Conservation (phyloP, 1,140 invertebrate species). For the Pseudoatta argentina region DNA sequence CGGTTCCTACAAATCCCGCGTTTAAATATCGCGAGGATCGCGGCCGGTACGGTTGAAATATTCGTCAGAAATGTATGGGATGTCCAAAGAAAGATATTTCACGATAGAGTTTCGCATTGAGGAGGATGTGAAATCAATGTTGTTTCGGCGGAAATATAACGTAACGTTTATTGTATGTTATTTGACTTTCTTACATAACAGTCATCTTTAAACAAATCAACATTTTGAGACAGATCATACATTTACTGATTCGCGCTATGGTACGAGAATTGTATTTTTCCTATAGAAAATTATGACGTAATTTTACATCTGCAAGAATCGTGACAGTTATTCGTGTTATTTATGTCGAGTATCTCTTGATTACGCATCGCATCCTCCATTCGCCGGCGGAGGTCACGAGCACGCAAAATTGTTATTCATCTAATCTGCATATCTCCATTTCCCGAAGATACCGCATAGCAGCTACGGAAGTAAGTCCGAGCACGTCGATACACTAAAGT, state of each 20-base stretch:
- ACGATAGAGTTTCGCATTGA: background rate
- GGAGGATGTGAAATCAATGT: background rate
- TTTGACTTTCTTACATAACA: background rate
- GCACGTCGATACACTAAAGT: slow-evolving; percentile 51
- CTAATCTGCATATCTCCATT: slow-evolving; percentile 67
- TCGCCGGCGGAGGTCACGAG: slow-evolving; percentile 43
- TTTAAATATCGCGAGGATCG: slow-evolving; percentile 50
- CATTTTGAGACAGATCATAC: background rate
- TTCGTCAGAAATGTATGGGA: slow-evolving; percentile 22
- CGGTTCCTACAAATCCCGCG: slow-evolving; percentile 46
- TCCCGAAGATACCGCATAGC: slow-evolving; percentile 35
- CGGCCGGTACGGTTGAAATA: slow-evolving; percentile 22
- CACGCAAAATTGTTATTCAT: slow-evolving; percentile 61
- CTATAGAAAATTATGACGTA: background rate
- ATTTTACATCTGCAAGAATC: background rate
- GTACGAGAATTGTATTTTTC: background rate
- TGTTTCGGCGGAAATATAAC: background rate
- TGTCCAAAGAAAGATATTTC: slow-evolving; percentile 22
- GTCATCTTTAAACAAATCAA: background rate
- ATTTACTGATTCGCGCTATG: background rate
- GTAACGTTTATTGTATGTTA: background rate
- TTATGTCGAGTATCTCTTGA: slow-evolving; percentile 20
- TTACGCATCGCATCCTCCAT: slow-evolving; percentile 20
- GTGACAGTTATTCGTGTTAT: slow-evolving; percentile 1
- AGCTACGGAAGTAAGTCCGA: slow-evolving; percentile 42